Base-by-base conservation (phyloP, 2,797 vertebrate genomes). In the Dermochelys coriacea region DNA sequence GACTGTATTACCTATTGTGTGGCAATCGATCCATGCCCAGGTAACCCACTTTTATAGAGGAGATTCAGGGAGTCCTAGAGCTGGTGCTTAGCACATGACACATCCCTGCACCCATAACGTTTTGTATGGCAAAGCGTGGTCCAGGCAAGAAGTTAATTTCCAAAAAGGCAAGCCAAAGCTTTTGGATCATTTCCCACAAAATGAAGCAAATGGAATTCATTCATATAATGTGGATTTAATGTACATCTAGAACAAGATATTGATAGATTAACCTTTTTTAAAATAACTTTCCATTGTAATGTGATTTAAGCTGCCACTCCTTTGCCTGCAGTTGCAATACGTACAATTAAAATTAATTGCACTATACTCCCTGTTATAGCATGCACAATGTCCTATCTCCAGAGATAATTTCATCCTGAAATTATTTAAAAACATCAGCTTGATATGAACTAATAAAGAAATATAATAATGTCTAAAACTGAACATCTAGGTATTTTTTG, bases 341-440 rank as follows among this genome's bases (percentile, higher is more conserved):
- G 71, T 82, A 80, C 77, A 80, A 88, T 82, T 95, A 90, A 95
- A 90, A 91, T 93, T 84, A 55, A 91, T 96, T 91, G 89, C 50
- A 78, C 79, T 90, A 64, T 31, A 52, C 37, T 96, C 85, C 91
- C 41, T 94, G 45, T 82, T 89, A 54, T 82, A 47, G 27, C 61
- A 81, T 59, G 14, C 31, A 84, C 88, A 85, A 45, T 82, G 41
- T 89, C 49, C 91, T 89, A 87, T 91, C 87, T 95, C 61, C 31
- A 57, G 71, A 25, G 4, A 52, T 83, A 27, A 21, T 23, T 77
- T 95, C 80, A 94, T 86, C 45, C 57, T 3, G 80, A 88, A 94
- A 95, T 27, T 91, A 96, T 86, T 89, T 93, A 25, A 93, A 96
- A 95, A 93, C 68, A 89, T 51, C 0, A 0, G 89, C 91, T 96